These are phyloP conservation scores for Rhamnusium bicolor DNA, from an alignment of 2,888 invertebrate genomes.

Conservation along the genomic window DNA sequence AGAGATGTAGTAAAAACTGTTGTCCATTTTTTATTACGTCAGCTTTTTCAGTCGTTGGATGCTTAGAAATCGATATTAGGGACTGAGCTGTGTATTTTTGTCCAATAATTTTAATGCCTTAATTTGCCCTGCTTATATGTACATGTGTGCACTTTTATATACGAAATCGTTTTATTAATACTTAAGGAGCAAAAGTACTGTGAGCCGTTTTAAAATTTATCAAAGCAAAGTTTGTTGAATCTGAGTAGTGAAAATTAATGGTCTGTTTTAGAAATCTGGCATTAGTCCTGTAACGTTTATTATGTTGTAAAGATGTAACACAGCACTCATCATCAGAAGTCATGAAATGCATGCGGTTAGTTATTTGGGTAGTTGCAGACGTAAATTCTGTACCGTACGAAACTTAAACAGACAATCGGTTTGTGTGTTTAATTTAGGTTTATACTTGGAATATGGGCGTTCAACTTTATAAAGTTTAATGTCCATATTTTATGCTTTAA, in stretches of 20 bases:
- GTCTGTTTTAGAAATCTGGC: not conserved
- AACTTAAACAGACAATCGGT: not conserved
- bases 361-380: not conserved
- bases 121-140: too few relatives aligned
- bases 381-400: not conserved
- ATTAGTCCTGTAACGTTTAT: not conserved
- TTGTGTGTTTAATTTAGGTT: not conserved
- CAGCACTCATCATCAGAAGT: not conserved
- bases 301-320: not conserved
- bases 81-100: too few relatives aligned
- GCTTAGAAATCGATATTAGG: too few relatives aligned
- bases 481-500: too few relatives aligned
- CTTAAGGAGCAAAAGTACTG: too few relatives aligned
- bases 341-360: not conserved
- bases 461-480: too few relatives aligned
- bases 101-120: too few relatives aligned
- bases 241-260: not conserved
- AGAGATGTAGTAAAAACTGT: too few relatives aligned
- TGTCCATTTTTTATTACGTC: too few relatives aligned
- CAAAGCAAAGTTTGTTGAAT: not conserved
- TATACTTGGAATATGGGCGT: too few relatives aligned
- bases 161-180: not conserved
- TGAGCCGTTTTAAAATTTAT: not conserved
- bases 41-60: too few relatives aligned
- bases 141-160: slow-evolving; percentile 3